Evolutionary conservation across 2,113 vertebrate genomes (phyloP).

Genomic region (Suncus etruscus): DNA sequence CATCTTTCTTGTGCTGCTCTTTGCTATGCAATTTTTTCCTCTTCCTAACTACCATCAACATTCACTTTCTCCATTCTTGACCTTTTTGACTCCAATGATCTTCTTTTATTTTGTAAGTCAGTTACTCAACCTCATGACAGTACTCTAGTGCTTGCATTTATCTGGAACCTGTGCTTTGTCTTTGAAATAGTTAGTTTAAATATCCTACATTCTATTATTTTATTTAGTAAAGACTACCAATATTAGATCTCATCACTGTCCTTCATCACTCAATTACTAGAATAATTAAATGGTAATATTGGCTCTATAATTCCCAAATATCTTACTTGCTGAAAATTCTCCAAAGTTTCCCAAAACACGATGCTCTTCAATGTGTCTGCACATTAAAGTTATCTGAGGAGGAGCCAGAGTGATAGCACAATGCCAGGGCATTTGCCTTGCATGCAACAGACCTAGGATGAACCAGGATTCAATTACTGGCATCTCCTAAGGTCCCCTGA

Average conservation of each 20-base stretch:
- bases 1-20: background rate
- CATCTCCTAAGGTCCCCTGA: too few relatives aligned
- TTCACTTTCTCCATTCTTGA: conserved; percentile 4
- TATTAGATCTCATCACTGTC: background rate
- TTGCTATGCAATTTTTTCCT: background rate
- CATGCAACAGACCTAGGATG: too few relatives aligned
- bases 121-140: background rate
- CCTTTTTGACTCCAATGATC: background rate
- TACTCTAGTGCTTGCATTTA: background rate
- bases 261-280: background rate
- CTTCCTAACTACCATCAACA: background rate
- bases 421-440: too few relatives aligned
- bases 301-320: background rate
- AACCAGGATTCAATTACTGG: too few relatives aligned
- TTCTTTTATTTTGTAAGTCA: background rate
- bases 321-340: background rate
- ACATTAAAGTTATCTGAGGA: background rate
- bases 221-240: background rate
- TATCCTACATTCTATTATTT: background rate
- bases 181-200: background rate
- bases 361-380: background rate
- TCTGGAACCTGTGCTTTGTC: background rate
- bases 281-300: conserved; percentile 25
- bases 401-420: too few relatives aligned
- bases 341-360: background rate